phyloP scores from a whole-genome alignment of 2,113 vertebrate genomes.

The Odocoileus hemionus region DNA sequence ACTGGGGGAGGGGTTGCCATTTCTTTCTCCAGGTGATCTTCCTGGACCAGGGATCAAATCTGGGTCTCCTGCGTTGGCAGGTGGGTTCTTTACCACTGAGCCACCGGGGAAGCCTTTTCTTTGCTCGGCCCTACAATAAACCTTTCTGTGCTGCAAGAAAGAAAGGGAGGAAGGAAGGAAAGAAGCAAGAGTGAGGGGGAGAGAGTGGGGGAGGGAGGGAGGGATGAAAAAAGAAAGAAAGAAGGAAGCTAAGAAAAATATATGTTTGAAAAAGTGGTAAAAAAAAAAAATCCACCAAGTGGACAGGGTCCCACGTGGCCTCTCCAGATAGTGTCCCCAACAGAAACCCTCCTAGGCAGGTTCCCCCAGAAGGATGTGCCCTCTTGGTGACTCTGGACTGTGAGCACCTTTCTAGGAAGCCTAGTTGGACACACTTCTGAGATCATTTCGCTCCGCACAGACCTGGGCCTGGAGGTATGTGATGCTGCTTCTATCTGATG shows the following conservation, averaged over 20 bases:
- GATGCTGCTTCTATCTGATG: accelerated
- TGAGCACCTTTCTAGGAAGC: background rate
- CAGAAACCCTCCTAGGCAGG: background rate
- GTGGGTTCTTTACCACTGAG: background rate
- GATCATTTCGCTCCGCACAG: background rate
- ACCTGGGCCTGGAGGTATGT: background rate
- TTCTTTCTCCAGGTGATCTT: background rate
- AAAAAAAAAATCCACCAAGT: background rate
- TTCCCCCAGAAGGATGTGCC: too few relatives aligned
- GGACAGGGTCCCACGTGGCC: accelerated
- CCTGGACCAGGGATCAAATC: background rate
- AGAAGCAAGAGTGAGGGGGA: background rate
- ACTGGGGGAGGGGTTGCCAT: background rate
- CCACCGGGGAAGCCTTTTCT: background rate
- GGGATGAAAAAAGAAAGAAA: background rate
- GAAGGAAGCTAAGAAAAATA: background rate
- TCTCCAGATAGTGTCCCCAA: background rate
- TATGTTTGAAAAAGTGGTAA: background rate
- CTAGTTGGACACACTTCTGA: accelerated
- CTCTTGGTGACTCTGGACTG: accelerated
- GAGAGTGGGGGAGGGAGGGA: accelerated
- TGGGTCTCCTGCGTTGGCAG: background rate
- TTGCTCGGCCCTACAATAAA: background rate
- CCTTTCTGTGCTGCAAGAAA: background rate
- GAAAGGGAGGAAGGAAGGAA: background rate